Evolutionary conservation across 2,113 vertebrate genomes (phyloP), one percentile per base, ranked within the genome.

Genomic region (Ceyx melanurus): DNA sequence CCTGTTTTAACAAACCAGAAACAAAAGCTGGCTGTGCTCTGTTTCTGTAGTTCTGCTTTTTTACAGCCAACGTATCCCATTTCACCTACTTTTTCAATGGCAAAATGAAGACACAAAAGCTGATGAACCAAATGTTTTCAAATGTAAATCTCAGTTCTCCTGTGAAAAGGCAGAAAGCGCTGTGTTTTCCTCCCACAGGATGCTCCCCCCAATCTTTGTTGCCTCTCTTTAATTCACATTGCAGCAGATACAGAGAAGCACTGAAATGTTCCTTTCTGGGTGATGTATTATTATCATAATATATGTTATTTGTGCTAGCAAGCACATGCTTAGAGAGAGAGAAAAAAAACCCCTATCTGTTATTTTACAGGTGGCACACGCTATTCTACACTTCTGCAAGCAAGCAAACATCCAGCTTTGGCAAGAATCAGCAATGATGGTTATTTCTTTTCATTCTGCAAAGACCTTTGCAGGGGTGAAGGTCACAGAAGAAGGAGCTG

Each of bases 101-200:
- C 74, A 87, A 87, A 94, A 93, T 43, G 51, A 88, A 89, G 75
- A 87, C 84, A 94, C 58, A 91, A 93, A 96, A 94, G 89, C 37
- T 62, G 89, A 94, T 80, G 67, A 93, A 92, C 75, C 0, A 3
- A 74, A 77, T 6, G 65, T 93, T 94, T 95, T 96, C 91, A 95
- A 89, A 94, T 88, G 91, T 85, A 88, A 93, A 92, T 94, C 53
- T 72, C 14, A 3, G 7, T 33, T 89, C 82, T 66, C 60, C 67
- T 9, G 19, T 82, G 91, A 92, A 93, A 91, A 82, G 72, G 45
- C 43, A 77, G 61, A 94, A 75, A 70, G 26, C 31, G 50, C 54
- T 26, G n/a, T 72, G 22, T 86, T 86, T 81, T 82, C 26, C 29
- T 82, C 77, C 57, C 62, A 92, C 78, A 80, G 71, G 67, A 92